A percentile compares a stretch with the other conserved stretches of the same genome.
Conservation (phyloP, 1,140 invertebrate genomes). For the Brachystomella parvula region DNA sequence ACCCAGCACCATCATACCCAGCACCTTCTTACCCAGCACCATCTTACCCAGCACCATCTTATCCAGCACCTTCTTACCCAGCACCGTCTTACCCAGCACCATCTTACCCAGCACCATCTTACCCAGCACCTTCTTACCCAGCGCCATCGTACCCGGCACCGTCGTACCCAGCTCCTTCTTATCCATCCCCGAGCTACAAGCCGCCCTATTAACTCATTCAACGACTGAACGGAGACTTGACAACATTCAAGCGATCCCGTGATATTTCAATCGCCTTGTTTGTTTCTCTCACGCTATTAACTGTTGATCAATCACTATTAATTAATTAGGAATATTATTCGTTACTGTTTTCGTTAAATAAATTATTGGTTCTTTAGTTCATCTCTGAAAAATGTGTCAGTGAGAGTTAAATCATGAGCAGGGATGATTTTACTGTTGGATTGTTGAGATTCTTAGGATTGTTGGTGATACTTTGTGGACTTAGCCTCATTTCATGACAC, state of each 20-base stretch:
- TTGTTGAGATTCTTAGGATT: neutral
- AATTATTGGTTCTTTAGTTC: neutral
- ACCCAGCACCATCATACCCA: too few relatives aligned
- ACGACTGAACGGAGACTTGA: neutral
- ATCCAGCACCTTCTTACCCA: constrained; percentile 16
- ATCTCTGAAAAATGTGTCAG: neutral
- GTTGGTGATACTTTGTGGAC: neutral
- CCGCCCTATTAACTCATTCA: neutral
- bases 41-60: too few relatives aligned
- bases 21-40: too few relatives aligned
- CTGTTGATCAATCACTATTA: neutral
- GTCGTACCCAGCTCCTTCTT: constrained; percentile 7
- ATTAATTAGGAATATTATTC: neutral
- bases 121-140: constrained; percentile 14
- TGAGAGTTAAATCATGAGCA: neutral
- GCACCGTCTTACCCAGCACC: constrained; percentile 1
- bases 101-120: neutral
- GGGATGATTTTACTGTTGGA: neutral
- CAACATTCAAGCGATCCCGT: too few relatives aligned
- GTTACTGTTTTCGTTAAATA: neutral
- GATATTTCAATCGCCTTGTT: too few relatives aligned
- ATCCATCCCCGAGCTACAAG: constrained; percentile 10
- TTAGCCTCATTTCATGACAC: neutral
- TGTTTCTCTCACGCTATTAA: neutral
- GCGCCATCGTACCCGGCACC: constrained; percentile 15